phyloP scores from a whole-genome alignment of 2,113 vertebrate genomes.

The Urocitellus parryii region DNA sequence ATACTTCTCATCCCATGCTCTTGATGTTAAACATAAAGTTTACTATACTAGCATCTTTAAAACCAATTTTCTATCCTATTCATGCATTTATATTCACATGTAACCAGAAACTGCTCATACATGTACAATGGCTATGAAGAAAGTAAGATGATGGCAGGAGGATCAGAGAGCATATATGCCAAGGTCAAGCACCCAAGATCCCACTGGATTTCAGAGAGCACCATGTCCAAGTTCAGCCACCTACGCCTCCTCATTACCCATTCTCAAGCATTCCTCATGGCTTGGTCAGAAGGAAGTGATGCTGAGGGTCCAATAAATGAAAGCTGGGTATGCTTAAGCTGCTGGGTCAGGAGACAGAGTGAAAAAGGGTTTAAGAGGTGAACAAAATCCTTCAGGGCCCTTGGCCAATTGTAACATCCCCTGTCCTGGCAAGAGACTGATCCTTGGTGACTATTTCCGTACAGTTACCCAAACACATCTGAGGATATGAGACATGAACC shows the following conservation, averaged over 20 bases:
- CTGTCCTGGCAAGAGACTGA: not conserved
- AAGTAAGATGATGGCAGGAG: not conserved
- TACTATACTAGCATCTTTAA: not conserved
- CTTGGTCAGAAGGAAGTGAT: not conserved
- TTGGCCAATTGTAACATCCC: rapidly evolving
- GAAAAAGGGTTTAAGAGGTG: not conserved
- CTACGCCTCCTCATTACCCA: no score
- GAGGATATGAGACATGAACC: not conserved
- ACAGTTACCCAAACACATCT: not conserved
- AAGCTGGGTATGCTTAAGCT: not conserved
- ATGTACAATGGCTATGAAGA: not conserved
- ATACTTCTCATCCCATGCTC: not conserved
- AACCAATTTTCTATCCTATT: not conserved
- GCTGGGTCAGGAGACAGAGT: not conserved
- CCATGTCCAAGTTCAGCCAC: no score
- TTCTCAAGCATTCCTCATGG: no score
- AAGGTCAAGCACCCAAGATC: not conserved
- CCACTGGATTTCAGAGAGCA: no score
- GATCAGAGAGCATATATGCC: not conserved
- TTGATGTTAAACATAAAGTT: not conserved
- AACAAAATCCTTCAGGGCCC: not conserved
- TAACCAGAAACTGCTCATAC: not conserved
- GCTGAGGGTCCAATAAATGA: not conserved
- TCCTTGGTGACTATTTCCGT: not conserved
- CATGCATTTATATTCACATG: not conserved